Evolutionary conservation across 2,113 vertebrate genomes (phyloP).

Genomic region (Tetrao urogallus): DNA sequence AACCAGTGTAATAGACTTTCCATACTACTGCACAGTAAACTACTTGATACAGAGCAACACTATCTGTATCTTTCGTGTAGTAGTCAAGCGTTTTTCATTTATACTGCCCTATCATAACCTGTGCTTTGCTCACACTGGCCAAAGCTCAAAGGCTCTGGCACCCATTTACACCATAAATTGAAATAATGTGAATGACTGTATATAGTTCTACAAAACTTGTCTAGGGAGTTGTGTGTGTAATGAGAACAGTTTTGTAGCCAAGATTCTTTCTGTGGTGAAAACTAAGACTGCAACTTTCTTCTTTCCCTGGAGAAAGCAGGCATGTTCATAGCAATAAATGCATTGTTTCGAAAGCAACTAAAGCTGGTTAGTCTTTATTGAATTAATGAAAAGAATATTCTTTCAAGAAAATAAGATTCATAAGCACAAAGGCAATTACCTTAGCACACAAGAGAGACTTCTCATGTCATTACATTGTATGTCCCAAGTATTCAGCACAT

Average conservation of each 20-base stretch:
- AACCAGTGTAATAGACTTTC: conserved; percentile 1
- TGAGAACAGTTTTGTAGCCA: background rate
- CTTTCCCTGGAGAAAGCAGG: background rate
- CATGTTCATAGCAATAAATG: conserved; percentile 20
- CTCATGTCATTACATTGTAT: background rate
- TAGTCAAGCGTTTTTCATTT: conserved; percentile 32
- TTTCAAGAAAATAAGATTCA: conserved; percentile 12
- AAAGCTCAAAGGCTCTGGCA: conserved; percentile 48
- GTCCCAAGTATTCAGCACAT: background rate
- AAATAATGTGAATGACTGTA: conserved; percentile 55
- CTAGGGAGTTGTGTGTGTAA: background rate
- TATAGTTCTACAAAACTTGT: background rate
- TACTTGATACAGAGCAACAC: background rate
- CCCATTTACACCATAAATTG: conserved; percentile 40
- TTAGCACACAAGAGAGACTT: conserved; percentile 20
- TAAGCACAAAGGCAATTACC: conserved; percentile 31
- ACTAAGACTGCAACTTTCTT: background rate
- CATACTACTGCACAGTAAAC: conserved; percentile 2
- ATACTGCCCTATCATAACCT: conserved; percentile 21
- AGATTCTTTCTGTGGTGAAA: background rate
- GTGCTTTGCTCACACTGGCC: background rate
- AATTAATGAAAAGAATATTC: conserved; percentile 27
- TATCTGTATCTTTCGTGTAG: conserved; percentile 12
- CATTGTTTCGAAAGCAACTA: background rate
- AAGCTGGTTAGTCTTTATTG: conserved; percentile 1